Conservation (phyloP, 1,140 invertebrate species). For the Holotrichia oblita region DNA sequence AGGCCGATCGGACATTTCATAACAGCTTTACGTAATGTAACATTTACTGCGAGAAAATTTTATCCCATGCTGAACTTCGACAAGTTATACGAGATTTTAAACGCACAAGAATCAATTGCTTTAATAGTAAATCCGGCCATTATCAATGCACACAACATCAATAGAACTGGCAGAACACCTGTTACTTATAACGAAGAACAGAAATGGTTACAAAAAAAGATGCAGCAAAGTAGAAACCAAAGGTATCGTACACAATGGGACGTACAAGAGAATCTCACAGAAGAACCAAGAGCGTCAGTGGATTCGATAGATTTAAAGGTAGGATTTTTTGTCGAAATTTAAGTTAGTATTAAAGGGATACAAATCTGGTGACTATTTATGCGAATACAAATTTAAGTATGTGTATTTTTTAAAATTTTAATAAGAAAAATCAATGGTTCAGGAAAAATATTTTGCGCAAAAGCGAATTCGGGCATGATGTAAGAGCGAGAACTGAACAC, state of each 20-base stretch:
- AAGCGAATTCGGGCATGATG: too few species aligned
- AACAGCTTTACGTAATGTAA: conserved; percentile 71
- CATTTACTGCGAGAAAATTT: conserved; percentile 66
- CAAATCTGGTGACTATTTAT: too few species aligned
- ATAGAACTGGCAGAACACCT: background rate
- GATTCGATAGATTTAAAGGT: conserved; percentile 27
- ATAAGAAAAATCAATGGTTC: too few species aligned
- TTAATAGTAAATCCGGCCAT: background rate
- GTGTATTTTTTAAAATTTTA: too few species aligned
- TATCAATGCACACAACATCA: background rate
- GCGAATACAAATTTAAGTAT: too few species aligned
- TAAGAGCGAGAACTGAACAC: too few species aligned
- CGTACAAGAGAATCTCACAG: conserved; percentile 12
- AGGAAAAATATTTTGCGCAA: too few species aligned
- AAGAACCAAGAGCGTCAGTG: background rate
- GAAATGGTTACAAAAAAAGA: conserved; percentile 62
- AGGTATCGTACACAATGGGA: conserved; percentile 56
- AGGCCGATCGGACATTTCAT: conserved; percentile 73
- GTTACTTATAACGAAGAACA: conserved; percentile 12
- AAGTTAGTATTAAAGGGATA: too few species aligned
- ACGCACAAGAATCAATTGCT: conserved; percentile 45
- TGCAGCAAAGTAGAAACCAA: conserved; percentile 61
- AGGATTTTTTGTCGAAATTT: background rate
- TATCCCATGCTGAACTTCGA: conserved; percentile 71
- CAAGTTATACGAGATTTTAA: conserved; percentile 68